phyloP scores from a whole-genome alignment of 2,797 vertebrate species.

The Thamnophis elegans region DNA sequence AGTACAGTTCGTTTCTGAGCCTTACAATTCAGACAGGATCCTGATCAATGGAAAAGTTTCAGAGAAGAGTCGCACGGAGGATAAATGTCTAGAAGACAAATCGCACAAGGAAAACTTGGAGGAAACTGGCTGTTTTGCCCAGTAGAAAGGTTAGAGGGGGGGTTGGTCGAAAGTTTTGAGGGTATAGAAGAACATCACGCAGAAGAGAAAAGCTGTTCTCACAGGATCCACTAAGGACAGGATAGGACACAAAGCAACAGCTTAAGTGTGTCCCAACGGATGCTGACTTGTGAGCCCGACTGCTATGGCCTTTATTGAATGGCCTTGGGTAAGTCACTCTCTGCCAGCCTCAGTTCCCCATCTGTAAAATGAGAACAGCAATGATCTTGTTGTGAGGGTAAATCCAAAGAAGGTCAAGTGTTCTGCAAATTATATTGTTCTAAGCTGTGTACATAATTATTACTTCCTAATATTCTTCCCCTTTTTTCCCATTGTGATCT shows the following conservation, averaged over 20 bases:
- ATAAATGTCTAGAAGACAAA: conserved; percentile 25
- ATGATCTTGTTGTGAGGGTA: conserved; percentile 31
- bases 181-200: conserved; percentile 10
- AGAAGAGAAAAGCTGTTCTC: conserved; percentile 14
- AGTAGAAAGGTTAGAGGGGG: conserved; percentile 23
- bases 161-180: conserved; percentile 9
- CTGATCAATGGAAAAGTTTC: conserved; percentile 10
- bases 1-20: conserved; percentile 24
- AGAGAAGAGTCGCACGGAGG: conserved; percentile 8
- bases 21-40: background rate
- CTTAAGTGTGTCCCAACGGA: conserved; percentile 15
- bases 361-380: conserved; percentile 38
- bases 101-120: background rate
- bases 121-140: conserved; percentile 3
- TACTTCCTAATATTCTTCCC: background rate
- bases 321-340: conserved; percentile 27
- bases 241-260: conserved; percentile 14
- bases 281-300: conserved; percentile 12
- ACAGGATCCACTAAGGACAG: conserved; percentile 24
- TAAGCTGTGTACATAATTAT: background rate
- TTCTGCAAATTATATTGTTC: background rate
- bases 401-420: conserved; percentile 10
- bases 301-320: conserved; percentile 9
- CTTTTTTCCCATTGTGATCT: background rate
- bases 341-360: conserved; percentile 40